Evolutionary conservation across 2,113 vertebrate species (phyloP).

Genomic region (Naja naja): DNA sequence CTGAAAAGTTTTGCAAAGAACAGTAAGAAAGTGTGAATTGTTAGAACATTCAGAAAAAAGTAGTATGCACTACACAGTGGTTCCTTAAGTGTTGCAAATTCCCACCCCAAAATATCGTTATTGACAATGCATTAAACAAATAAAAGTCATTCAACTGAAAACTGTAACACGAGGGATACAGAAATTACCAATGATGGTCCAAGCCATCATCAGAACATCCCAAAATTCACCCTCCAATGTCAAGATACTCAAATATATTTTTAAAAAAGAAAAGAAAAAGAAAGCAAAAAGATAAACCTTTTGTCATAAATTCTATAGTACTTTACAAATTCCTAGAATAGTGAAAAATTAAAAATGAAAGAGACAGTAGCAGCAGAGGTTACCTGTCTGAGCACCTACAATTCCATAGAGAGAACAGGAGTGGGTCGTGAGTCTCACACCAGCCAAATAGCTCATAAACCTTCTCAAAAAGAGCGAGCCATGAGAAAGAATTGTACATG

Average conservation of each 20-base stretch:
- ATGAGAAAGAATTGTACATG: constrained; percentile 69
- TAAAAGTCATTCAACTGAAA: constrained; percentile 68
- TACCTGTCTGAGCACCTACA: constrained; percentile 81
- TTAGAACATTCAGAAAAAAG: constrained; percentile 69
- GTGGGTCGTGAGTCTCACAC: constrained; percentile 79
- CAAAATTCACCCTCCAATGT: constrained; percentile 62
- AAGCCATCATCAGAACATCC: constrained; percentile 64
- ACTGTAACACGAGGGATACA: constrained; percentile 49
- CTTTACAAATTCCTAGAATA: constrained; percentile 65
- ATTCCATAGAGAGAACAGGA: constrained; percentile 76
- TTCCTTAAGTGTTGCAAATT: constrained; percentile 55
- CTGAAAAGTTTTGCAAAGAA: constrained; percentile 84
- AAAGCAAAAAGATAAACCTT: constrained; percentile 61
- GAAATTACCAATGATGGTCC: constrained; percentile 67
- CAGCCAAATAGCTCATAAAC: constrained; percentile 80
- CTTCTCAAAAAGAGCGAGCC: constrained; percentile 79
- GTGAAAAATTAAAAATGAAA: constrained; percentile 65
- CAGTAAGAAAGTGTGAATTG: constrained; percentile 77
- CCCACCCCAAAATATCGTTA: constrained; percentile 51
- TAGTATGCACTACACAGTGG: constrained; percentile 52
- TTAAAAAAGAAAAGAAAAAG: constrained; percentile 54
- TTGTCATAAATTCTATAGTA: constrained; percentile 65
- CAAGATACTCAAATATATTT: constrained; percentile 49
- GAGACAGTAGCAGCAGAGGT: constrained; percentile 76
- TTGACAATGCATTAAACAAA: constrained; percentile 54